Evolutionary conservation across 2,797 vertebrate genomes (phyloP).

Genomic region (Pyrocephalus nanus): DNA sequence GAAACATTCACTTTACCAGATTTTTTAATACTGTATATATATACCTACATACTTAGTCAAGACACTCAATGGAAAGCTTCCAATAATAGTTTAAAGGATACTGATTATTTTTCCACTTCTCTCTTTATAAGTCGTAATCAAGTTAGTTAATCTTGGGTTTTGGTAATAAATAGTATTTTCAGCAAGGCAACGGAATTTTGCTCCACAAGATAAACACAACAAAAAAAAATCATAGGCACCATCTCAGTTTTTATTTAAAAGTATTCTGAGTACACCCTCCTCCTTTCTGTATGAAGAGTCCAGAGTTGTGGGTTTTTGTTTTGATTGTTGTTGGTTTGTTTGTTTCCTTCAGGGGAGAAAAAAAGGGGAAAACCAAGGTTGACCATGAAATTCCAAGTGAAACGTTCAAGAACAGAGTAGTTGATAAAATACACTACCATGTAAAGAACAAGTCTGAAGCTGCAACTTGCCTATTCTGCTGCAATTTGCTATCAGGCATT

Average conservation of each 20-base stretch:
- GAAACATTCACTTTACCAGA: neutral
- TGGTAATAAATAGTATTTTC: neutral
- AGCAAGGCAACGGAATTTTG: neutral
- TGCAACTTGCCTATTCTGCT: neutral
- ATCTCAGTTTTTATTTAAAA: constrained; percentile 25
- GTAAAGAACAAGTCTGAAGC: neutral
- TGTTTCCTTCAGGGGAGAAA: neutral
- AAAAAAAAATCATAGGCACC: neutral
- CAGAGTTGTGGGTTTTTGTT: neutral
- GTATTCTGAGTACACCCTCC: neutral
- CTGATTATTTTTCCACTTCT: neutral
- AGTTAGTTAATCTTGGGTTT: neutral
- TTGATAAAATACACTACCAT: neutral
- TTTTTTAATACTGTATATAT: neutral
- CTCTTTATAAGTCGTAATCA: neutral
- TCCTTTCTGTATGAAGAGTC: neutral
- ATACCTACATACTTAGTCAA: neutral
- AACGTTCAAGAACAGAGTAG: neutral
- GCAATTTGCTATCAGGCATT: neutral
- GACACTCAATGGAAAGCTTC: neutral
- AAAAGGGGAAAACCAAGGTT: neutral
- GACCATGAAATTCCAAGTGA: neutral
- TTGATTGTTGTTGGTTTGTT: neutral
- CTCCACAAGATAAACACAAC: neutral
- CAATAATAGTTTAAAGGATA: neutral